Evolutionary conservation across 53 echinoderm and acorn worm genomes (phyloP).

Genomic region (Holothuria leucospilota): DNA sequence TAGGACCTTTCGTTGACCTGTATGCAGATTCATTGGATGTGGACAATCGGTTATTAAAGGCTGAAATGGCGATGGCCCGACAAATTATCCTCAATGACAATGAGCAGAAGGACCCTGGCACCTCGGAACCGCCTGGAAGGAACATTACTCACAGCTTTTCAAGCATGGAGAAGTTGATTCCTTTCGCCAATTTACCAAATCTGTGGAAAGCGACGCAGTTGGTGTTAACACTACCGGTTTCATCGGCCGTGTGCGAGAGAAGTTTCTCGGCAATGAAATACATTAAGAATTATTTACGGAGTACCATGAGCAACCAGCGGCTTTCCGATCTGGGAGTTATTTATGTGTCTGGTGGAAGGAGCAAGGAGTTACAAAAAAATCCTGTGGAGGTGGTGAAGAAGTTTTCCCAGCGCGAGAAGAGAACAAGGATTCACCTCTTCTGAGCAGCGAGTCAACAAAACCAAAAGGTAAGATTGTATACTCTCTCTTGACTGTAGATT

Average conservation of each 20-base stretch:
- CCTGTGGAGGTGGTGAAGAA: neutral
- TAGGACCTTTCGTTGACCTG: too few species aligned
- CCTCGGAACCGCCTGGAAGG: too few species aligned
- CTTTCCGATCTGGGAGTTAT: conserved; percentile 17
- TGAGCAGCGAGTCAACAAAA: neutral
- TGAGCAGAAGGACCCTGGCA: too few species aligned
- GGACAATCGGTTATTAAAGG: too few species aligned
- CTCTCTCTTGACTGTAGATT: too few species aligned
- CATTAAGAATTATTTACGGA: conserved; percentile 37
- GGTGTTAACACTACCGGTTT: conserved; percentile 30
- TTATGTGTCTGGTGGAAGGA: too few species aligned
- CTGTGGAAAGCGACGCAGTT: conserved; percentile 27
- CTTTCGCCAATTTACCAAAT: conserved; percentile 11
- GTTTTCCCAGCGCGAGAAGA: neutral
- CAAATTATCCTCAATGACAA: too few species aligned
- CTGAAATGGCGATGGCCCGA: too few species aligned
- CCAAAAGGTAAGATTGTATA: neutral
- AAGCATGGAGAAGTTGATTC: neutral
- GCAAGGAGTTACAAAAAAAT: neutral
- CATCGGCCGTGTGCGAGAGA: too few species aligned
- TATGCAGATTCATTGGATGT: too few species aligned
- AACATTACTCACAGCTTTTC: neutral
- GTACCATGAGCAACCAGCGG: conserved; percentile 38
- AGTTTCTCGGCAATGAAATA: conserved; percentile 53
- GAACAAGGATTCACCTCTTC: neutral